Evolutionary conservation across 2,888 invertebrate genomes (phyloP), one percentile per base, ranked within the genome.

Genomic region (Drosophila multiciliata): DNA sequence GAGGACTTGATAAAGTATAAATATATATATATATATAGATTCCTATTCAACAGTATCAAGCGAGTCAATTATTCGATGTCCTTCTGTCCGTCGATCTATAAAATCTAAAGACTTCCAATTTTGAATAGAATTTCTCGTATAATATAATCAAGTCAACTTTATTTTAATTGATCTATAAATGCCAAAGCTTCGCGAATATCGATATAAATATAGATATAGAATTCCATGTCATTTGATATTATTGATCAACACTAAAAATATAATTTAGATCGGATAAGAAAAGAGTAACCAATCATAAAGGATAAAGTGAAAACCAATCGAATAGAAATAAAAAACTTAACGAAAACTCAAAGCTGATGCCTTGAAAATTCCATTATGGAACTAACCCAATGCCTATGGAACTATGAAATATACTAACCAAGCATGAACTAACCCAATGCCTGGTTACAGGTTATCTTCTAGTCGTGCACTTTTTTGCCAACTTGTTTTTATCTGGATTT

Each of bases 401-500:
- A n/a, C 42, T 45, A 3, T 12, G 12, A 20, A 15, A 45, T 45
- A 3, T 1, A 12, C 7, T 1, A 15, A 1, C 7, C 8, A 23
- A 8, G 7, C 23, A 23, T 15, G 4, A 23, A 4, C 20, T 12
- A 45, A 12, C 8, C 15, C 45, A 45, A 23, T 8, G 15, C 4
- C 4, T 23, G 7, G 8, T 23, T 33, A 7, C 33, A 38, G 38
- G 38, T 12, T 38, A 55, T 50, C 40, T 42, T 0, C 0, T 0
- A 54, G 71, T 53, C 53, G 15, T 15, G 1, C 29, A 61, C 15
- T 17, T 3, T 5, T 7, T 12, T 26, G 3, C 3, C 9, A 0
- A 33, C 50, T 42, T 26, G 4, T 23, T 66, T 66, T 86, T 82
- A 82, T 83, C 73, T 82, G 75, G 54, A 83, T 75, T 84, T 83